Evolutionary conservation across 2,888 invertebrate species (phyloP).

Genomic region (Podabrus alpinus): DNA sequence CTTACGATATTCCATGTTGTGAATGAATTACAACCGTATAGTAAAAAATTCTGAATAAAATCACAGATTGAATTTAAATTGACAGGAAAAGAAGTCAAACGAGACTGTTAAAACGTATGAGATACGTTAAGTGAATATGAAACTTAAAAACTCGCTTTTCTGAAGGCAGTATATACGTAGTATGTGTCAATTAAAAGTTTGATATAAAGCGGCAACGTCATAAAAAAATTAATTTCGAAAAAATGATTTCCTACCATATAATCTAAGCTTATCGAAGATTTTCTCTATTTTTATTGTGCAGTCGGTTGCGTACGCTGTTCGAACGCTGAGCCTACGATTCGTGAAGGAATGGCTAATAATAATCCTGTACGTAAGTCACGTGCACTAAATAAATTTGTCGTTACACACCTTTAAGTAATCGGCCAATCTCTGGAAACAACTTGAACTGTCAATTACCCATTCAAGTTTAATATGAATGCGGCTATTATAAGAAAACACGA

Average conservation of each 20-base stretch:
- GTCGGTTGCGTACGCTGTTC: neutral
- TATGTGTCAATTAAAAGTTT: neutral
- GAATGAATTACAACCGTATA: neutral
- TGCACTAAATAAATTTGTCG: neutral
- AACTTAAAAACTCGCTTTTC: slow-evolving; percentile 10
- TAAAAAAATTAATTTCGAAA: neutral
- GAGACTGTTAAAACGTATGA: slow-evolving; percentile 16
- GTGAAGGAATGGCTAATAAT: neutral
- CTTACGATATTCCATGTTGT: neutral
- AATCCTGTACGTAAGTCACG: neutral
- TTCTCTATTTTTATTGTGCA: neutral
- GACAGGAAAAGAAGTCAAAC: slow-evolving; percentile 13
- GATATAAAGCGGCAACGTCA: neutral
- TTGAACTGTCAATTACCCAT: slow-evolving; percentile 3
- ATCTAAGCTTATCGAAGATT: too few species aligned
- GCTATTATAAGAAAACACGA: slow-evolving; percentile 6
- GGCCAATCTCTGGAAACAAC: neutral
- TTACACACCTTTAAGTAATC: neutral
- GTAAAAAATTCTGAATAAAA: neutral
- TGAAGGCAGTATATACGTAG: neutral
- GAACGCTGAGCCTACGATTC: neutral
- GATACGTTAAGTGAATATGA: slow-evolving; percentile 13
- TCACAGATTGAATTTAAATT: slow-evolving; percentile 19
- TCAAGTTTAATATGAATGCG: slow-evolving; percentile 9
- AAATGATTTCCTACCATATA: neutral